Conservation (phyloP, 2,888 invertebrate species). For the Philopedon plagiatum region DNA sequence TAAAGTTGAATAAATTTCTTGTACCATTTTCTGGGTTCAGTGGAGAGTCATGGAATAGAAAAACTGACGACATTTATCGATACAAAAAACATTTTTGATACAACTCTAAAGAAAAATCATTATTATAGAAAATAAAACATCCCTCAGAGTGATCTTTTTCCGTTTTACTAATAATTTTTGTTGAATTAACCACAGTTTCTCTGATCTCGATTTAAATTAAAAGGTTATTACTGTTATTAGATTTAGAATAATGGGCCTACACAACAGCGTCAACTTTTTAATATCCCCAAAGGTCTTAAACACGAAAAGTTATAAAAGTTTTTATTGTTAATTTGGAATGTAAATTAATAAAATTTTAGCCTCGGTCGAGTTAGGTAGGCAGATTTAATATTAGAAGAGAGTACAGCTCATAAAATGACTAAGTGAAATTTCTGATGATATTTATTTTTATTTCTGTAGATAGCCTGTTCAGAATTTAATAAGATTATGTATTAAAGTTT, state of each 20-base stretch:
- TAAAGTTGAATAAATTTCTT: no score
- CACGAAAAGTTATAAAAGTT: slow-evolving; percentile 20
- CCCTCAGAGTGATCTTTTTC: not conserved
- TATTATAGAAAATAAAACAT: no score
- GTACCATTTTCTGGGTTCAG: no score
- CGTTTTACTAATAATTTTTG: not conserved
- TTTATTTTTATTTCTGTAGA: slow-evolving; percentile 19
- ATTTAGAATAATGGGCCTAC: not conserved
- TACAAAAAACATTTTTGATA: no score
- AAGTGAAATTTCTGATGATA: not conserved
- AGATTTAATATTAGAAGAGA: not conserved
- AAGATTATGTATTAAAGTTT: not conserved
- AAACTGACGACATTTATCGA: no score
- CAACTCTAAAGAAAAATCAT: no score
- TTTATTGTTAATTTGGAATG: slow-evolving; percentile 15
- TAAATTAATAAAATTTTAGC: slow-evolving; percentile 19
- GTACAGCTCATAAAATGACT: not conserved
- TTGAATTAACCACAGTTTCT: not conserved
- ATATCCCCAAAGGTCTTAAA: slow-evolving; percentile 1
- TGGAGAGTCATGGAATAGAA: no score
- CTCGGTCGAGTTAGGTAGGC: not conserved
- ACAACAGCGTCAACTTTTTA: not conserved
- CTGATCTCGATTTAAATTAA: slow-evolving; percentile 13
- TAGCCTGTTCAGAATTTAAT: not conserved
- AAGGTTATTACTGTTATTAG: not conserved